These are phyloP conservation scores for Ectemnius continuus DNA, from an alignment of 2,888 invertebrate species.

Conservation along the genomic window DNA sequence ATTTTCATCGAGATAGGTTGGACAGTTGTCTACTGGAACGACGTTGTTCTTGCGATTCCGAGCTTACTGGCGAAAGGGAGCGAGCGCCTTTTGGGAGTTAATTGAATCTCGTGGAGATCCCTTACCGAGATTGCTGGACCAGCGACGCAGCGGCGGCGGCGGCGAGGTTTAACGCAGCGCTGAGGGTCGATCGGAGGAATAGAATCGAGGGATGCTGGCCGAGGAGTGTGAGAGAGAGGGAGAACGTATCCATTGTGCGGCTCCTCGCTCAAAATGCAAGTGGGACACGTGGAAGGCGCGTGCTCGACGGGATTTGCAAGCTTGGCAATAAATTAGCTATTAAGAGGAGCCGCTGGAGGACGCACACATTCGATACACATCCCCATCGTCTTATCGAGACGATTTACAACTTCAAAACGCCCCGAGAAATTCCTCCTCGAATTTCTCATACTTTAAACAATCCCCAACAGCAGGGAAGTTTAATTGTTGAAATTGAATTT, in stretches of 20 bases:
- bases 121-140: background rate
- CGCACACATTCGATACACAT: background rate
- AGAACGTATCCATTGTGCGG: constrained; percentile 22
- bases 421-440: no score
- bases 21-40: no score
- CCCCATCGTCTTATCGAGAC: no score
- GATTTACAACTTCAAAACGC: background rate
- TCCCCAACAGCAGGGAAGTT: no score
- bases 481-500: no score
- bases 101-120: constrained; percentile 4
- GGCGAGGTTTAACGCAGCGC: constrained; percentile 8
- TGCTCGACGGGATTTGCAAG: constrained; percentile 36
- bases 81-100: background rate
- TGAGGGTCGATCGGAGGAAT: background rate
- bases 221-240: background rate
- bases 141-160: constrained; percentile 1
- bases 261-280: constrained; percentile 43
- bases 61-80: no score
- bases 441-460: no score
- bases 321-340: constrained; percentile 49
- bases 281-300: constrained; percentile 39
- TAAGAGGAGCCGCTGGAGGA: constrained; percentile 21
- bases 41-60: no score
- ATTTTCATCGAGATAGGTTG: no score
- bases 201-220: constrained; percentile 8